Conservation (phyloP, 2,888 invertebrate species). For the Anorthoa munda region DNA sequence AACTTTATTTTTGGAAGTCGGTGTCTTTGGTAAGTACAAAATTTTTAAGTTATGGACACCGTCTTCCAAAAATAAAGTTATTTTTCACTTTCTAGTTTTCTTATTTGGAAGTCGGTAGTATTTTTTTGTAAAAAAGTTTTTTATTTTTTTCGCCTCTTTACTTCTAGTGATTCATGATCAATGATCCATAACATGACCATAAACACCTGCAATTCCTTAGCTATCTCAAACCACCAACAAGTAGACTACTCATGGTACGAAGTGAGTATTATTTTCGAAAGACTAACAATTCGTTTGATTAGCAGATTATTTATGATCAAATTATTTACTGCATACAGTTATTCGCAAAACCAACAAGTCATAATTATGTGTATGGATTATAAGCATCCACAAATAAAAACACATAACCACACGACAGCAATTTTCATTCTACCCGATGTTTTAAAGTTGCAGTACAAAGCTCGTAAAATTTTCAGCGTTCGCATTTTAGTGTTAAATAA, state of each 20-base stretch:
- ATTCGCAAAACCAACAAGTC: background rate
- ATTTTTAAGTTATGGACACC: no score
- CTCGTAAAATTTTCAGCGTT: conserved; percentile 50
- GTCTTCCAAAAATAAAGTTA: no score
- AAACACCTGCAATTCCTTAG: background rate
- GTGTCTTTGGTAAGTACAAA: no score
- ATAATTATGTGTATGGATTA: background rate
- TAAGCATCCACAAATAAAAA: background rate
- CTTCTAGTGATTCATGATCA: background rate
- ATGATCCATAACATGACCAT: background rate
- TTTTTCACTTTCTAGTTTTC: no score
- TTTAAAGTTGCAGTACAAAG: conserved; percentile 39
- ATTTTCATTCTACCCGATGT: conserved; percentile 34
- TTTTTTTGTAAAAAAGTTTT: no score
- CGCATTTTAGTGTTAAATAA: conserved; percentile 55
- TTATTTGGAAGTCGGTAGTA: no score
- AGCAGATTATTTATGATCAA: background rate
- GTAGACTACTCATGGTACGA: no score
- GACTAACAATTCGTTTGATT: no score
- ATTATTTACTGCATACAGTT: background rate
- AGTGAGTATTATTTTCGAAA: no score
- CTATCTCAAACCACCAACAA: no score
- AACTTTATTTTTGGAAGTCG: no score
- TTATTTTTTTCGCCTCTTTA: background rate
- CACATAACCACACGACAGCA: background rate